Evolutionary conservation across 2,888 invertebrate species (phyloP).

Genomic region (Drosophila tanythrix): DNA sequence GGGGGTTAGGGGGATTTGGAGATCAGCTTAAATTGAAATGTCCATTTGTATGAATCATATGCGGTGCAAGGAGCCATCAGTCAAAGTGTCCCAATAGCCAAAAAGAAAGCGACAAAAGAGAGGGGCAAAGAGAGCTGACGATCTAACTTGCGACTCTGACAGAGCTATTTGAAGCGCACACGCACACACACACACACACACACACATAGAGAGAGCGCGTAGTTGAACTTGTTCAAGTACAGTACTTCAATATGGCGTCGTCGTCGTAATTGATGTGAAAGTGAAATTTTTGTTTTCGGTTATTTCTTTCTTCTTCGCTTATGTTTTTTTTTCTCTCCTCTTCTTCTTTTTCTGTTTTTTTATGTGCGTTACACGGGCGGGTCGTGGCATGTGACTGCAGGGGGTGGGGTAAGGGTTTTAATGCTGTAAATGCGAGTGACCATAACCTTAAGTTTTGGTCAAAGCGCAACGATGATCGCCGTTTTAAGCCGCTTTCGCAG

Average conservation of each 20-base stretch:
- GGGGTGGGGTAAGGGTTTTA: slow-evolving; percentile 13
- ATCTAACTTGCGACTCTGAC: slow-evolving; percentile 48
- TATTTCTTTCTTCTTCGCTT: slow-evolving; percentile 32
- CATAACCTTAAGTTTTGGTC: slow-evolving; percentile 71
- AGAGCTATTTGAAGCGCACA: slow-evolving; percentile 35
- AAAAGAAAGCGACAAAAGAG: slow-evolving; percentile 40
- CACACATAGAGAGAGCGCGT: slow-evolving; percentile 10
- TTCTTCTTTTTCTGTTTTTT: slow-evolving; percentile 5
- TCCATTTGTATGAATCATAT: slow-evolving; percentile 31
- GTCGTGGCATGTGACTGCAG: slow-evolving; percentile 13
- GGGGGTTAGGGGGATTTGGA: neutral
- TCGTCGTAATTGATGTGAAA: slow-evolving; percentile 74
- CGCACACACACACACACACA: slow-evolving; percentile 8
- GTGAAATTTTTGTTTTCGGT: slow-evolving; percentile 68
- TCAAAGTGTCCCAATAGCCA: slow-evolving; percentile 20
- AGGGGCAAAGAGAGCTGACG: slow-evolving; percentile 31
- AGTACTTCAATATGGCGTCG: slow-evolving; percentile 57
- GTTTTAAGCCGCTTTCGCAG: slow-evolving; percentile 29
- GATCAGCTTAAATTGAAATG: slow-evolving; percentile 23
- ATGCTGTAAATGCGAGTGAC: slow-evolving; percentile 59
- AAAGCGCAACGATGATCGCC: slow-evolving; percentile 46
- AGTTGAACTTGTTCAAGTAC: slow-evolving; percentile 66
- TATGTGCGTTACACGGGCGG: slow-evolving; percentile 30
- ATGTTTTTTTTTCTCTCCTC: neutral
- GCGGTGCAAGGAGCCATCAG: slow-evolving; percentile 39